phyloP scores from a whole-genome alignment of 64 coral and sea anemone genomes.

The Porites lutea region DNA sequence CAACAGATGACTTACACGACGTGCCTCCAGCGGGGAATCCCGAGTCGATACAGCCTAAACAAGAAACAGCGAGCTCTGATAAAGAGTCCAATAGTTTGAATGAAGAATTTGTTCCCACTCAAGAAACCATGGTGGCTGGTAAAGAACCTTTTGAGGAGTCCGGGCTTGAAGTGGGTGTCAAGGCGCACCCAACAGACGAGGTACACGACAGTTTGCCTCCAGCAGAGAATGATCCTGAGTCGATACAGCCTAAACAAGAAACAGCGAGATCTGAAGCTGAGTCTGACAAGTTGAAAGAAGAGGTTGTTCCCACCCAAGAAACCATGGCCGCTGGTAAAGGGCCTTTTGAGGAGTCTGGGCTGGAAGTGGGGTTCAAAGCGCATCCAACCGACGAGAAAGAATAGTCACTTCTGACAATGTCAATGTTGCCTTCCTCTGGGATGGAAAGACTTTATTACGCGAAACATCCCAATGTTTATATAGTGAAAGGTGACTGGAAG shows the following conservation, averaged over 20 bases:
- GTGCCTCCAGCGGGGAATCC: too few species aligned
- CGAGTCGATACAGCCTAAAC: too few species aligned
- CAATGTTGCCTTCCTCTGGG: too few species aligned
- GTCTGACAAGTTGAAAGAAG: not conserved
- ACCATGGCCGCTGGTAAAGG: slow-evolving; percentile 18
- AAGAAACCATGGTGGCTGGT: slow-evolving; percentile 15
- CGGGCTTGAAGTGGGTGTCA: not conserved
- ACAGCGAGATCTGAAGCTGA: too few species aligned
- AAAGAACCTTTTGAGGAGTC: slow-evolving; percentile 34
- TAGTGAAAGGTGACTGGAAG: too few species aligned
- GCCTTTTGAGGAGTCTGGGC: slow-evolving; percentile 25
- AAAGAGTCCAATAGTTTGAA: too few species aligned
- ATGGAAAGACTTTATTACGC: too few species aligned
- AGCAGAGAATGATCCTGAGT: too few species aligned
- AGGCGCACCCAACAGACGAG: slow-evolving; percentile 1
- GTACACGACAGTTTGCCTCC: too few species aligned
- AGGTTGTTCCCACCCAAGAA: slow-evolving; percentile 17
- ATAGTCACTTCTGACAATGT: not conserved
- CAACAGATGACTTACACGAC: not conserved
- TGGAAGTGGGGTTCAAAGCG: slow-evolving; percentile 8
- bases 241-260: too few species aligned
- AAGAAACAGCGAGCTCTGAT: too few species aligned
- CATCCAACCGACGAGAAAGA: not conserved
- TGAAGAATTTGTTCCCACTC: not conserved
- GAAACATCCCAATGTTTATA: too few species aligned